A percentile compares a stretch with the other conserved stretches of the same genome.
Evolutionary conservation across 2,113 vertebrate genomes (phyloP).

Genomic region (Aptenodytes patagonicus): DNA sequence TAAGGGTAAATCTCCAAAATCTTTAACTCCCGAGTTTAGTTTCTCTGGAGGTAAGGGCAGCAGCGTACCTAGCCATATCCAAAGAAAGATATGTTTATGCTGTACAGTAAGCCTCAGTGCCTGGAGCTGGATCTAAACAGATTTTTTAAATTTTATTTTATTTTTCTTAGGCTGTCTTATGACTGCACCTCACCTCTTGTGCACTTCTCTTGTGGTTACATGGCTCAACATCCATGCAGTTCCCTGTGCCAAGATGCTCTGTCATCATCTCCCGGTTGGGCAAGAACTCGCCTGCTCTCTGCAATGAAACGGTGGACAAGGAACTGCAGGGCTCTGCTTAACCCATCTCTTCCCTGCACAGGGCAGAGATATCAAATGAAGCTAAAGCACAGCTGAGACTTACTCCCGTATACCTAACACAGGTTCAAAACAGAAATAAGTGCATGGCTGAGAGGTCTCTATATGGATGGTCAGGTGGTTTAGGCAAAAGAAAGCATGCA

Average conservation of each 20-base stretch:
- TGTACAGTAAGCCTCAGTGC: not conserved
- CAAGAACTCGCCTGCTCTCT: not conserved
- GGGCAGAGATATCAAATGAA: not conserved
- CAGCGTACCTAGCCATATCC: not conserved
- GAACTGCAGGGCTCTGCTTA: not conserved
- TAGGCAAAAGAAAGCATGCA: not conserved
- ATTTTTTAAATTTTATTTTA: not conserved
- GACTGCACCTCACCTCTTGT: not conserved
- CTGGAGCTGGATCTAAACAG: not conserved
- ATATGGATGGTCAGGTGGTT: not conserved
- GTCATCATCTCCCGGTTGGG: not conserved
- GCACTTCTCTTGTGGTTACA: not conserved
- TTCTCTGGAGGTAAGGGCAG: not conserved
- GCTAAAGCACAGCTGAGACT: not conserved
- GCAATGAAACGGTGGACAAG: accelerated
- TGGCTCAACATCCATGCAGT: not conserved
- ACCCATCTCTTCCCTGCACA: not conserved
- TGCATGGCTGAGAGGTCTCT: not conserved
- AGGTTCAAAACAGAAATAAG: not conserved
- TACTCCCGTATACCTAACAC: accelerated
- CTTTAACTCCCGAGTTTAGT: not conserved
- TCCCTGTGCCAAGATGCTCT: not conserved
- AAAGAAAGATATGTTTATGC: not conserved
- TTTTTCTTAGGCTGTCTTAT: not conserved
- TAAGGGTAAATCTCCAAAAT: not conserved